A percentile compares a stretch with the other conserved stretches of the same genome.
These are phyloP conservation scores for Ditula angustiorana DNA, from an alignment of 2,888 invertebrate species.

Conservation along the genomic window DNA sequence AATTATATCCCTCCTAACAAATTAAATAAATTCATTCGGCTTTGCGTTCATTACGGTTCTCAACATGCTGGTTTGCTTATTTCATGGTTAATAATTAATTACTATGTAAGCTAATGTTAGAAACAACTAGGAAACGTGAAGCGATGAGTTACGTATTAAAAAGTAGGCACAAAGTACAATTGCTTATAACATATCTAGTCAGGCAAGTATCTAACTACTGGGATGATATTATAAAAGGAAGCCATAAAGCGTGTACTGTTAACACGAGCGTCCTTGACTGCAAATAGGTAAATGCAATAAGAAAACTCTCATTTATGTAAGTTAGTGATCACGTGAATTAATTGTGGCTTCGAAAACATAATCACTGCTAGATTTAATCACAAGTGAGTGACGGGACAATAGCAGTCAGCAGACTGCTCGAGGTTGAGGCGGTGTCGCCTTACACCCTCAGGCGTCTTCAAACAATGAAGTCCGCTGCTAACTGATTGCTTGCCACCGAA, in stretches of 20 bases:
- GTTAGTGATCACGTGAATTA: slow-evolving; percentile 2
- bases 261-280: slow-evolving; percentile 53
- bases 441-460: slow-evolving; percentile 51
- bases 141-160: slow-evolving; percentile 20
- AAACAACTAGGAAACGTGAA: neutral
- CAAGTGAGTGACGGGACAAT: slow-evolving; percentile 59
- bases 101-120: neutral
- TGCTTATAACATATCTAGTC: slow-evolving; percentile 42
- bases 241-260: slow-evolving; percentile 50
- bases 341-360: slow-evolving; percentile 38
- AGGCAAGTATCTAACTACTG: slow-evolving; percentile 50
- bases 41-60: too few relatives aligned
- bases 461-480: slow-evolving; percentile 66
- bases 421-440: slow-evolving; percentile 55
- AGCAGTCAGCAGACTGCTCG: slow-evolving; percentile 59
- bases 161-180: neutral
- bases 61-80: too few relatives aligned
- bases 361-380: slow-evolving; percentile 23
- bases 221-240: slow-evolving; percentile 56
- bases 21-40: too few relatives aligned
- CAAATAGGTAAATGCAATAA: slow-evolving; percentile 44
- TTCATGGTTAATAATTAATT: too few relatives aligned
- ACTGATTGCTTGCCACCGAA: slow-evolving; percentile 58
- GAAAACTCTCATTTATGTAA: slow-evolving; percentile 36
- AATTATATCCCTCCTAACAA: too few relatives aligned